Conservation (phyloP, 1,140 invertebrate species). For the Bombus consobrinus region DNA sequence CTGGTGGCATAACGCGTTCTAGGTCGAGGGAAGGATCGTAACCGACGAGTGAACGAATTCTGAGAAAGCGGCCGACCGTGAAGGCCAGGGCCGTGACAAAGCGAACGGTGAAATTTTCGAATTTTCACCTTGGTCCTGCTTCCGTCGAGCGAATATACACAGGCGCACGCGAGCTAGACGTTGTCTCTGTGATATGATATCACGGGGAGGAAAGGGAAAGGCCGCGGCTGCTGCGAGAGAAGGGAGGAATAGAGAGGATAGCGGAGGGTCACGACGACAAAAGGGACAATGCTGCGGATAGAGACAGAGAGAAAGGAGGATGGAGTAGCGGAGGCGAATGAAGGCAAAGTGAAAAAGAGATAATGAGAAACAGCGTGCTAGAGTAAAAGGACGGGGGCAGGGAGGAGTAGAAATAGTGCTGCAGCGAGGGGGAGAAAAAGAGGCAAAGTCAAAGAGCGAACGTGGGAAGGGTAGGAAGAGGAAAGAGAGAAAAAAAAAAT, state of each 20-base stretch:
- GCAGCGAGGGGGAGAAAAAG: not conserved
- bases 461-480: not conserved
- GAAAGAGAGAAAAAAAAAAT: not conserved
- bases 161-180: not conserved
- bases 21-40: constrained; percentile 46
- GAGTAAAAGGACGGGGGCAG: not conserved
- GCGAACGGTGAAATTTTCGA: constrained; percentile 65
- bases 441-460: constrained; percentile 30
- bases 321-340: not conserved
- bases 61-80: constrained; percentile 70
- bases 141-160: too few relatives aligned
- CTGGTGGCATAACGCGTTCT: not conserved
- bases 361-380: not conserved
- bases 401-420: not conserved
- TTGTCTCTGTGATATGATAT: not conserved
- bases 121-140: constrained; percentile 61
- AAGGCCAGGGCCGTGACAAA: constrained; percentile 58
- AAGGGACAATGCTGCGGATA: not conserved
- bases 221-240: not conserved
- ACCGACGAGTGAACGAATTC: constrained; percentile 71
- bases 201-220: not conserved
- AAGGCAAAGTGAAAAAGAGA: constrained; percentile 15
- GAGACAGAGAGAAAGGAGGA: not conserved
- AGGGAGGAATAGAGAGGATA: not conserved
- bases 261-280: not conserved